phyloP scores from a whole-genome alignment of 2,888 invertebrate genomes.

The Sphaerophoria rueppellii region DNA sequence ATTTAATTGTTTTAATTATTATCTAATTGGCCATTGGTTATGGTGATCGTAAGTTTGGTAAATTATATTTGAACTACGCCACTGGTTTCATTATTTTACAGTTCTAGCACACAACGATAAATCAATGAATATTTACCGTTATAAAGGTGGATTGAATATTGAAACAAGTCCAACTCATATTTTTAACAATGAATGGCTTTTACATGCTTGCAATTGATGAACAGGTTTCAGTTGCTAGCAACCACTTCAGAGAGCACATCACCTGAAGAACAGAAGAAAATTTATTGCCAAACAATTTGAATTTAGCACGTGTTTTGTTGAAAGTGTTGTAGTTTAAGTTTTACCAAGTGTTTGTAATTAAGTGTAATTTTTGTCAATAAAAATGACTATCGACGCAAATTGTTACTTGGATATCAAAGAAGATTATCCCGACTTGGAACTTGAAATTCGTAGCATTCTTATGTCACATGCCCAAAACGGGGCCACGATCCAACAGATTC shows the following conservation, averaged over 20 bases:
- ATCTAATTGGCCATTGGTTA: no score
- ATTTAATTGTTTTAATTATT: no score
- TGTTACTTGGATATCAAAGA: slow-evolving; percentile 76
- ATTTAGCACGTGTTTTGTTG: slow-evolving; percentile 57
- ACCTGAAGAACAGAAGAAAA: background rate
- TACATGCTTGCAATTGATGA: background rate
- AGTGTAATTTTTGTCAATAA: slow-evolving; percentile 14
- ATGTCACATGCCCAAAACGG: slow-evolving; percentile 79
- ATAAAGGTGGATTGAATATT: slow-evolving; percentile 44
- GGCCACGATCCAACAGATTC: slow-evolving; percentile 79
- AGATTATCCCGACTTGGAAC: slow-evolving; percentile 78
- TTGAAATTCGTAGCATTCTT: slow-evolving; percentile 79
- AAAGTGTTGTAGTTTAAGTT: slow-evolving; percentile 5
- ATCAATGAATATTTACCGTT: slow-evolving; percentile 50
- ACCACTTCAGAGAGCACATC: slow-evolving; percentile 29
- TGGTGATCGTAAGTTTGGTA: no score
- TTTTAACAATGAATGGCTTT: slow-evolving; percentile 25
- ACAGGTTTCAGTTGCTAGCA: slow-evolving; percentile 36
- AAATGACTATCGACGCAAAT: slow-evolving; percentile 78
- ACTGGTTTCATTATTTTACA: background rate
- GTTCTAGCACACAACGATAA: background rate
- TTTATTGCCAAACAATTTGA: background rate
- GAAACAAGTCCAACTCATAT: slow-evolving; percentile 4
- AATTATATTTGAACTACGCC: slow-evolving; percentile 18
- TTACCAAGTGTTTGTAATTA: background rate